These are phyloP conservation scores for Felis catus DNA, from an alignment of 2,113 vertebrate genomes.

Conservation along the genomic window DNA sequence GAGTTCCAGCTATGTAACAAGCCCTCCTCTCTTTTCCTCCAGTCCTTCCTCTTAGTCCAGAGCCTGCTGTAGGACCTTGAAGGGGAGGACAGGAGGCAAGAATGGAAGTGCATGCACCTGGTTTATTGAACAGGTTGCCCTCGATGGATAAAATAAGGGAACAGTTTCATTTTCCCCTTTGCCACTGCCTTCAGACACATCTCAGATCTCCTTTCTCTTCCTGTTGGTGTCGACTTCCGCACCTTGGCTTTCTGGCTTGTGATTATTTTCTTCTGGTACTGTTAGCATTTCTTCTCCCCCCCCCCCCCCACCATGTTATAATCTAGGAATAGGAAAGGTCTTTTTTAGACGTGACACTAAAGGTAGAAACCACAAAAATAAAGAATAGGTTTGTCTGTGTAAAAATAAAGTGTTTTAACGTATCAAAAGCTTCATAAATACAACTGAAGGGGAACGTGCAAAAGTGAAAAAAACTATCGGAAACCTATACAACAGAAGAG, in stretches of 20 bases:
- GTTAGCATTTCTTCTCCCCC: not conserved
- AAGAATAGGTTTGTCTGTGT: not conserved
- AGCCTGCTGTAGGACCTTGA: not conserved
- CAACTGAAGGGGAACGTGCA: not conserved
- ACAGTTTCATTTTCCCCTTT: not conserved
- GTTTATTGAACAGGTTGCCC: not conserved
- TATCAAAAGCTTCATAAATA: slow-evolving; percentile 22
- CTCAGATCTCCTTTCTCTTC: not conserved
- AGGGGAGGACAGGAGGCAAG: not conserved
- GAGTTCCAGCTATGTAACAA: not conserved
- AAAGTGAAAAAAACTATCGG: not conserved
- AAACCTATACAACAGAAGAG: not conserved
- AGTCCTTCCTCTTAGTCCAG: not conserved
- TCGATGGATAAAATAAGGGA: not conserved
- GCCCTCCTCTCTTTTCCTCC: not conserved
- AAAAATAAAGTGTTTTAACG: slow-evolving; percentile 25
- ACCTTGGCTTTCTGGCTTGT: not conserved
- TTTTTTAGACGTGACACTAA: not conserved
- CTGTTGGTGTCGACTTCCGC: not conserved
- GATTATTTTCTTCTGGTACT: slow-evolving; percentile 23
- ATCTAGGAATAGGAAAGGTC: not conserved
- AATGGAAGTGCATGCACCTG: not conserved
- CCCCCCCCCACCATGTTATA: not conserved
- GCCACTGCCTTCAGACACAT: not conserved
- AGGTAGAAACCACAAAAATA: not conserved